Evolutionary conservation across 2,113 vertebrate species (phyloP).

Genomic region (Centrocercus urophasianus): DNA sequence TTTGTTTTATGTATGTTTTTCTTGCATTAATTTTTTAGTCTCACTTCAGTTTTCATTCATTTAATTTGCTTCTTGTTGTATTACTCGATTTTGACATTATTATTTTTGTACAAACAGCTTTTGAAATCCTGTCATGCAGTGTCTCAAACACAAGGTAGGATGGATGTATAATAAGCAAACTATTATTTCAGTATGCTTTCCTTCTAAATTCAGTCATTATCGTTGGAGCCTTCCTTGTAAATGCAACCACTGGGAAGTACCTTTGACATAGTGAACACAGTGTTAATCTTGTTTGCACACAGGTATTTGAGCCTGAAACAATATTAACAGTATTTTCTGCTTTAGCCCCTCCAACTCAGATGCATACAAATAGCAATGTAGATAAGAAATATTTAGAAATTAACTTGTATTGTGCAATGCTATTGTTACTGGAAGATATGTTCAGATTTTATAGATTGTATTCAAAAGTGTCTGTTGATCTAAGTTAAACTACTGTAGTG

Average conservation of each 20-base stretch:
- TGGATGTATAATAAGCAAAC: constrained; percentile 76
- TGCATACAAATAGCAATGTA: not conserved
- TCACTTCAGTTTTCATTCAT: constrained; percentile 88
- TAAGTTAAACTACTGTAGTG: not conserved
- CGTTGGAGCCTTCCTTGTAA: constrained; percentile 46
- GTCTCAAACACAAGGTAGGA: constrained; percentile 97
- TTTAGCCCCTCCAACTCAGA: constrained; percentile 52
- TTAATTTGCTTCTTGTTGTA: constrained; percentile 87
- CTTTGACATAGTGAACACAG: constrained; percentile 27
- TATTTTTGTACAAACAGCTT: constrained; percentile 96
- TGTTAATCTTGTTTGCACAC: constrained; percentile 57
- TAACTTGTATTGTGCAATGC: not conserved
- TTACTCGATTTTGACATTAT: constrained; percentile 86
- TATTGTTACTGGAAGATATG: not conserved
- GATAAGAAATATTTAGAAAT: constrained; percentile 44
- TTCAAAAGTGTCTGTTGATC: not conserved
- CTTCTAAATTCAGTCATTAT: constrained; percentile 65
- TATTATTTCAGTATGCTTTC: constrained; percentile 72
- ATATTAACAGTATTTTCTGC: constrained; percentile 54
- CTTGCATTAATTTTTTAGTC: constrained; percentile 76
- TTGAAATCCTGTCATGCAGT: constrained; percentile 99
- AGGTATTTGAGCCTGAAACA: constrained; percentile 49
- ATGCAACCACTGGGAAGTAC: constrained; percentile 50
- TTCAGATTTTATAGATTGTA: constrained; percentile 10
- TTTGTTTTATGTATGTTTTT: constrained; percentile 79